Percentiles rank a stretch among this genome's conserved stretches.
Evolutionary conservation across 92 coral and sea anemone species (phyloP).

Genomic region (Phymanthus crucifer): DNA sequence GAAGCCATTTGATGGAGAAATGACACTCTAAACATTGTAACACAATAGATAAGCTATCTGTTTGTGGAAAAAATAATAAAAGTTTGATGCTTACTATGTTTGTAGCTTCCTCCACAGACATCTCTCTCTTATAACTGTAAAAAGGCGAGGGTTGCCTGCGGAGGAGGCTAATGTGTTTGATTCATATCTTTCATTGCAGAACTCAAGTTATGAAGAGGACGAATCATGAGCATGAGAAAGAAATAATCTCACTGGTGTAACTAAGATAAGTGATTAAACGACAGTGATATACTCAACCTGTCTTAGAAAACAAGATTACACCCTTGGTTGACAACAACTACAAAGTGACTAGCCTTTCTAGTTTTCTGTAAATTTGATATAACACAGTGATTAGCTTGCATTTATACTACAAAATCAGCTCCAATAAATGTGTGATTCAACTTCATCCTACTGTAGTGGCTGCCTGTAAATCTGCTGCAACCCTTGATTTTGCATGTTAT

Average conservation of each 20-base stretch:
- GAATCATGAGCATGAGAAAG: neutral
- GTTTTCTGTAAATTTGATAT: slow-evolving; percentile 17
- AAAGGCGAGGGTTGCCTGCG: no score
- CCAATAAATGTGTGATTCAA: slow-evolving; percentile 6
- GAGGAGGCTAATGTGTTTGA: neutral
- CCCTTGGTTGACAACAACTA: neutral
- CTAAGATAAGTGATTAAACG: neutral
- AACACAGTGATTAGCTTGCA: slow-evolving; percentile 3
- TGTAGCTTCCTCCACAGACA: no score
- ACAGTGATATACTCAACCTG: neutral
- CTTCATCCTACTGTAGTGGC: neutral
- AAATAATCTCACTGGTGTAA: neutral
- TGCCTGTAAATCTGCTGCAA: slow-evolving; percentile 6
- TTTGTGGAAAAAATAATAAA: no score
- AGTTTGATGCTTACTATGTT: no score
- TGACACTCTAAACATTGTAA: no score
- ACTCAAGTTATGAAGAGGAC: neutral
- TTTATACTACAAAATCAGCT: slow-evolving; percentile 8
- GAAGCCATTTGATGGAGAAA: no score
- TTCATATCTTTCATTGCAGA: neutral
- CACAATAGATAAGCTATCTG: no score
- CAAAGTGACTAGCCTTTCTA: slow-evolving; percentile 19
- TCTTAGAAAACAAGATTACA: neutral
- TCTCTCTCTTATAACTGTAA: neutral
- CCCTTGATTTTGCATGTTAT: neutral